Base-by-base conservation (phyloP, 2,797 vertebrate genomes). In the Sebastes matsubarae region DNA sequence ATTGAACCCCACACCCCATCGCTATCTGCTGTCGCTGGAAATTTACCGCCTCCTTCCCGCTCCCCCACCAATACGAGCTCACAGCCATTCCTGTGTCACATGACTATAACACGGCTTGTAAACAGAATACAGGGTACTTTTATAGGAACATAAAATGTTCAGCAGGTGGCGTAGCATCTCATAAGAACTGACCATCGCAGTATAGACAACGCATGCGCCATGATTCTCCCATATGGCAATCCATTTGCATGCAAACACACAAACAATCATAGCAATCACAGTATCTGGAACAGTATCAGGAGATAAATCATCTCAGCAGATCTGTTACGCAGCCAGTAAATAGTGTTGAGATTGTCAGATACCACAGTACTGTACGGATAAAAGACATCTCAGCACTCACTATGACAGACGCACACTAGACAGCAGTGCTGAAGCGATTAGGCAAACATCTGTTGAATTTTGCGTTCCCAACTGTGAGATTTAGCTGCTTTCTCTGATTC, bases 121-220 rank as follows among this genome's bases (percentile, higher is more conserved):
- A 84, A 84, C 20, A 22, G 18, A 61, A 59, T 27, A 52, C 46
- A 1, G 46, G 72, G 42, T 70, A 61, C 80, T 52, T 89, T 91
- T 83, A 86, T 74, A 25, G 66, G 55, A 36, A 36, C 58, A 77
- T 79, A 70, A 75, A 86, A 52, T 10, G 32, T 64, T 38, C 22
- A 30, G 76, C 64, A 54, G 54, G 29, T 57, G 54, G 72, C 24
- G 54, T 6, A 54, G 34, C 4, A 18, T 69, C 60, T 52, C 65
- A 46, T 25, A 20, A 73, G 58, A 72, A 11, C 27, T 34, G 65
- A 66, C 32, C n/a, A 18, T 36, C 6, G 11, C 20, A 11, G 22
- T 13, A 27, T 0, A 58, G 29, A 67, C 16, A 22, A 29, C 16
- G 8, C 50, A n/a, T 14, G 20, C 0, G 1, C 3, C 22, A 13